Base-by-base conservation (phyloP, 2,888 invertebrate species). In the Patella caerulea region DNA sequence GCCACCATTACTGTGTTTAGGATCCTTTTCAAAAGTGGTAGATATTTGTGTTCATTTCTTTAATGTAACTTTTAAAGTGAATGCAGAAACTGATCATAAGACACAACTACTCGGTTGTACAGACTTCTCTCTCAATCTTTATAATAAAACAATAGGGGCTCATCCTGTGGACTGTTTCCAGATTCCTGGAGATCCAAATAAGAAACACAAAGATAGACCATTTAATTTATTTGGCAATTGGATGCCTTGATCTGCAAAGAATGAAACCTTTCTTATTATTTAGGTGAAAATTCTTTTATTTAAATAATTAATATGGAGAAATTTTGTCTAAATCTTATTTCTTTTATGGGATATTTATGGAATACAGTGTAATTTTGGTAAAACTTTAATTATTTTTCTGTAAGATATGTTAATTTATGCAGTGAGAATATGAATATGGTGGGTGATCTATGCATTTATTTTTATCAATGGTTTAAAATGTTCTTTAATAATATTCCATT, bases 81-180 rank as follows among this genome's bases (percentile, higher is more conserved):
- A 85, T 45, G 80, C 83, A 14, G 83, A 84, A n/a, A 85, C 86
- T 19, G 83, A 83, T 24, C 88, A 88, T 76, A 88, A 89, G 79
- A 85, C 87, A 11, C 87, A 87, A 80, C 81, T 89, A 17, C 80
- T 85, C 0, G 89, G 89, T 17, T 88, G 88, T 75, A 79, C 86
- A 56, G 87, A 88, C 76, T 85, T 85, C 73, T 86, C 84, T 52
- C 80, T 89, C 45, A 88, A 85, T 59, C 79, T 89, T 11, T 88
- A 85, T 74, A 88, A 88, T 74, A 84, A 83, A 73, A 88, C 88
- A 17, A 86, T 88, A 15, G 86, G 86, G 52, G 83, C 84, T 9
- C 87, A 87, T 72, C 88, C 89, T 3, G 86, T 89, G 0, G 88
- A 86, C 71, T 89, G 88, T 76, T 89, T 89, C 81, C 84, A 88